Conservation (phyloP, 1,140 invertebrate species). For the Anastatus disparis region DNA sequence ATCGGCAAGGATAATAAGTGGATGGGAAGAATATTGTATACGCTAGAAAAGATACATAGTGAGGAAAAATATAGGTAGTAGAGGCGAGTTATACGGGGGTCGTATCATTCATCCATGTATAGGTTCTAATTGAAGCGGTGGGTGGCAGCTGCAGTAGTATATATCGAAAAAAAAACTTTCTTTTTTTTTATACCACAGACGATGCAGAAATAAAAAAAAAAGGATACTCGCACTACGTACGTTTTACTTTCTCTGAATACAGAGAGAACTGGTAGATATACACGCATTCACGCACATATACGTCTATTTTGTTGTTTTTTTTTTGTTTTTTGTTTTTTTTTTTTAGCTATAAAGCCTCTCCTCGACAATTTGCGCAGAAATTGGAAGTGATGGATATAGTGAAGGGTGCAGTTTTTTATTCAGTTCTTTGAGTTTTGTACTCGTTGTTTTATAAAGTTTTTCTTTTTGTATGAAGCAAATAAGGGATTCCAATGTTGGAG, state of each 20-base stretch:
- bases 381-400: constrained; percentile 27
- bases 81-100: constrained; percentile 16
- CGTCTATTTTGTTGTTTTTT: not conserved
- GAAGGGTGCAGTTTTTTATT: not conserved
- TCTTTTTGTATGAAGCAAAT: not conserved
- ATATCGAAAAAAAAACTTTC: no score
- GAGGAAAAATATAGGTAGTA: not conserved
- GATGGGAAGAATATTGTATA: no score
- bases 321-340: not conserved
- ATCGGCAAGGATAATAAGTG: not conserved
- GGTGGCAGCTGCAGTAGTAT: no score
- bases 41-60: no score
- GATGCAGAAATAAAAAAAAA: constrained; percentile 1
- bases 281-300: not conserved
- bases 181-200: no score
- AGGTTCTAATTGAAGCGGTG: constrained; percentile 34
- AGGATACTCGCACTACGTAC: not conserved
- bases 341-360: not conserved
- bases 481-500: not conserved
- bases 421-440: not conserved
- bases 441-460: not conserved
- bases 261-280: not conserved
- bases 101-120: constrained; percentile 28
- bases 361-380: constrained; percentile 6
- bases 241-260: constrained; percentile 22